Base-by-base conservation (phyloP, 2,113 vertebrate genomes). In the Rhinopomastus cyanomelas region DNA sequence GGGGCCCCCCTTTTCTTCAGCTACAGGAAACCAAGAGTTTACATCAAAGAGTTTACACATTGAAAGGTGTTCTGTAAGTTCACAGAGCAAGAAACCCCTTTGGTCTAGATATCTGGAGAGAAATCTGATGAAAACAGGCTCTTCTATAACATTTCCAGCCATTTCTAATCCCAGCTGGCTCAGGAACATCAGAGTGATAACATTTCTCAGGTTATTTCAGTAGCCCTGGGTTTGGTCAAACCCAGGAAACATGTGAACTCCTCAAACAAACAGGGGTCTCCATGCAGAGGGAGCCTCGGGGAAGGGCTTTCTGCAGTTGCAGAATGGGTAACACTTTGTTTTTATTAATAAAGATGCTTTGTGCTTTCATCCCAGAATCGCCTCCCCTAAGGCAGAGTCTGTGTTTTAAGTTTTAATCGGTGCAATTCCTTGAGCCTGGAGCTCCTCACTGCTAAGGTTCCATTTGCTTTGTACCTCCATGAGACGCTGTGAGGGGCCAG, bases 31-130 rank as follows among this genome's bases (percentile, higher is more conserved):
- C 57, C 85, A 46, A 25, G 74, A 66, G 78, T 83, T 96, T 88
- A 95, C 95, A 96, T 97, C 93, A 96, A 97, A 96, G 96, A 77
- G 64, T n/a, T n/a, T n/a, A n/a, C n/a, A n/a, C 46, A 65, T 32
- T 81, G 86, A 96, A 96, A 95, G 86, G 92, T 93, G 65, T 89
- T 92, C 88, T 89, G 80, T 83, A 81, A 95, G 56, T 95, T 96
- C 94, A 93, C 62, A 92, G 92, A 87, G 51, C 52, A 86, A 94
- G 85, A 94, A 94, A 77, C 25, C 18, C 60, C 74, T 91, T 90
- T 94, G 80, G 90, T 85, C 87, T 78, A 94, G 67, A 65, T 96
- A 94, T 95, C 92, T 93, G 74, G 51, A 81, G 65, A 32, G 79
- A 90, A 94, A 96, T 96, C 90, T 96, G 92, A 85, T 91, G 85